These are phyloP conservation scores for Brachystomella parvula DNA, from an alignment of 1,140 invertebrate species.

Conservation along the genomic window DNA sequence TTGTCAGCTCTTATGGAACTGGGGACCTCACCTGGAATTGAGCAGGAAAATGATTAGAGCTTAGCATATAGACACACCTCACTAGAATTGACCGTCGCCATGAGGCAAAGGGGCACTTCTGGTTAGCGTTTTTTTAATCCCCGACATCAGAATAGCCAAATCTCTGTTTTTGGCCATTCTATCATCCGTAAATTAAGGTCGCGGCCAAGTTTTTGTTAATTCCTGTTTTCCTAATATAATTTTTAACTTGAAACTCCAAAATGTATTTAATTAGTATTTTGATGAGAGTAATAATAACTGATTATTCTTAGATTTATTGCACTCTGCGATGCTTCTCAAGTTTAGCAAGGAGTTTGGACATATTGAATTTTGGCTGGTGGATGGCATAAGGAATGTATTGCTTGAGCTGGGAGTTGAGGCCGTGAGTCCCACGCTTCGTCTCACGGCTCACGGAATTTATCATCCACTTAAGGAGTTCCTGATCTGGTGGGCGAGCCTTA, in stretches of 20 bases:
- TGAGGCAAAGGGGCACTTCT: not conserved
- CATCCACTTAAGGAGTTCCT: not conserved
- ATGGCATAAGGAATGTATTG: not conserved
- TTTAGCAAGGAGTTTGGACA: not conserved
- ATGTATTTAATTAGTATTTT: not conserved
- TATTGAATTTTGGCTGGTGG: not conserved
- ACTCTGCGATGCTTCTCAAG: not conserved
- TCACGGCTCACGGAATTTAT: not conserved
- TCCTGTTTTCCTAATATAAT: not conserved
- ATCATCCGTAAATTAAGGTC: not conserved
- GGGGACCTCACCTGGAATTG: slow-evolving; percentile 25
- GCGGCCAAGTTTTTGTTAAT: not conserved
- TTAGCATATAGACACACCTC: not conserved
- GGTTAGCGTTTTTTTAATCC: not conserved
- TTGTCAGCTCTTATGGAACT: slow-evolving; percentile 47
- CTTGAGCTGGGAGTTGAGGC: not conserved
- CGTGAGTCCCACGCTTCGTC: not conserved
- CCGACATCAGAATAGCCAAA: not conserved
- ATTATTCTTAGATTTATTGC: not conserved
- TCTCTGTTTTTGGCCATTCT: not conserved
- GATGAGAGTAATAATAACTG: not conserved
- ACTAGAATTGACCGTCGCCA: not conserved
- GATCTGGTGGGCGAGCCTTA: slow-evolving; percentile 1
- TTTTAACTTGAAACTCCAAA: too few species aligned
- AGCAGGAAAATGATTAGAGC: not conserved